A percentile compares a stretch with the other conserved stretches of the same genome.
These are phyloP conservation scores for Aleiodes alternator DNA, from an alignment of 2,888 invertebrate species.

Conservation along the genomic window DNA sequence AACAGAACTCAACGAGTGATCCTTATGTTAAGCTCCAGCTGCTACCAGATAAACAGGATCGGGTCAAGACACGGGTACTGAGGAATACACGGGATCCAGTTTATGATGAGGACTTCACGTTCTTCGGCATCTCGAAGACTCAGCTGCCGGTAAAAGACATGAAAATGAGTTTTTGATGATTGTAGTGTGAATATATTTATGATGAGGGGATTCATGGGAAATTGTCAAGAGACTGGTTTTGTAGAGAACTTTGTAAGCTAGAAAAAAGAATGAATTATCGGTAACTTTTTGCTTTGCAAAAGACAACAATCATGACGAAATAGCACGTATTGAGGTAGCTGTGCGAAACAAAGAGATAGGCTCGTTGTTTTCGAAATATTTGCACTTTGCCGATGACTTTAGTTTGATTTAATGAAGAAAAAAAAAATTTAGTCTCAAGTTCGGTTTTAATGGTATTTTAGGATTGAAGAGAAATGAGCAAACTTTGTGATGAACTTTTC, in stretches of 20 bases:
- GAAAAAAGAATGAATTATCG: neutral
- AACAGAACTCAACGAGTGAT: conserved; percentile 89
- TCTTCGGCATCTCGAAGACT: conserved; percentile 93
- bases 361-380: too few species aligned
- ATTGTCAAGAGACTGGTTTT: neutral
- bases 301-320: too few species aligned
- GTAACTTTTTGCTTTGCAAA: neutral
- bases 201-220: neutral
- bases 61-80: conserved; percentile 96
- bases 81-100: conserved; percentile 97
- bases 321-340: too few species aligned
- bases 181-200: neutral
- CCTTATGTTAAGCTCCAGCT: conserved; percentile 99
- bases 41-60: conserved; percentile 97
- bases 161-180: neutral
- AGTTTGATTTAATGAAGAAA: too few species aligned
- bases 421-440: too few species aligned
- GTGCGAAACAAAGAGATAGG: too few species aligned
- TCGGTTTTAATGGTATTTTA: too few species aligned
- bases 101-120: conserved; percentile 99
- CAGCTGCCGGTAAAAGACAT: conserved; percentile 81
- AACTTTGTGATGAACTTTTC: too few species aligned
- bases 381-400: too few species aligned
- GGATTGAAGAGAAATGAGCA: too few species aligned
- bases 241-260: neutral